These are phyloP conservation scores for Tragopan temminckii DNA, from an alignment of 2,797 vertebrate genomes.

Conservation along the genomic window DNA sequence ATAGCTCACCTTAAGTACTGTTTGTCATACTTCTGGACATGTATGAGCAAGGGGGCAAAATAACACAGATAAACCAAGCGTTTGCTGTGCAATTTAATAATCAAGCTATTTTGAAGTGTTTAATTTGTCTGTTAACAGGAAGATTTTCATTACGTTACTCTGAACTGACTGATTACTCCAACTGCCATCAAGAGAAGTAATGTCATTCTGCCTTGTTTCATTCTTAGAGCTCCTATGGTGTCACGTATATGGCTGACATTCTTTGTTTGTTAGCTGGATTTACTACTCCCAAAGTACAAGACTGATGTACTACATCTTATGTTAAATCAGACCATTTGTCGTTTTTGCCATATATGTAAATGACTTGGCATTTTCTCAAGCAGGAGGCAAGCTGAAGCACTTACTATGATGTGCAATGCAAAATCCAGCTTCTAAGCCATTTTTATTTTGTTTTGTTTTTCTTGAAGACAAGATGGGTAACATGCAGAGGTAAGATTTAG, in stretches of 20 bases:
- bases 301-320: background rate
- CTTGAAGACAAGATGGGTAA: background rate
- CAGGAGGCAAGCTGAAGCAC: background rate
- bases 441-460: background rate
- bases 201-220: background rate
- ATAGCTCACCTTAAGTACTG: background rate
- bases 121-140: background rate
- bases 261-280: background rate
- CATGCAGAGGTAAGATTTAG: background rate
- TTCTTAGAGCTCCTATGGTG: background rate
- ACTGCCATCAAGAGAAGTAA: background rate
- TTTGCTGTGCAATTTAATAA: conserved; percentile 16
- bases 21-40: background rate
- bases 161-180: background rate
- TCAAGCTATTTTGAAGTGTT: background rate
- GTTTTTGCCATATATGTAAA: conserved; percentile 54
- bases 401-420: background rate
- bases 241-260: background rate
- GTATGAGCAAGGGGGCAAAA: background rate
- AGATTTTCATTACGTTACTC: background rate
- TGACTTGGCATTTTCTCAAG: conserved; percentile 11
- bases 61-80: background rate
- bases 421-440: background rate
- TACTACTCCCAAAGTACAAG: background rate
- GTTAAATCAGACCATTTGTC: conserved; percentile 13